phyloP scores from a whole-genome alignment of 2,797 vertebrate species.

The Micropoecilia bifurca region DNA sequence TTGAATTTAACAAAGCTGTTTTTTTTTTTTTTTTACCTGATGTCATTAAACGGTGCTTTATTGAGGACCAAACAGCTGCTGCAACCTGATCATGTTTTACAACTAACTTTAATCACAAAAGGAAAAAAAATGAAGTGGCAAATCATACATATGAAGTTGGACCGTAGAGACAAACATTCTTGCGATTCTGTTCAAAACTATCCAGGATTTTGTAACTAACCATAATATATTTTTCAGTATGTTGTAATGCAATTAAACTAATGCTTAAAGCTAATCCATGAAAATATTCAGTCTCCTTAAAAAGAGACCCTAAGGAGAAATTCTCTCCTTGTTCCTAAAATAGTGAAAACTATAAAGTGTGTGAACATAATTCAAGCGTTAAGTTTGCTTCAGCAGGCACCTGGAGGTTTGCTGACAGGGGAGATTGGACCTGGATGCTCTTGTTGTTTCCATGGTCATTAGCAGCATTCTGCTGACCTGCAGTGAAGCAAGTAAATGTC shows the following conservation, averaged over 20 bases:
- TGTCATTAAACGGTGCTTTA: neutral
- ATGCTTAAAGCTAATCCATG: neutral
- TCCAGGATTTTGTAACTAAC: neutral
- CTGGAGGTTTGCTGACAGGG: constrained; percentile 37
- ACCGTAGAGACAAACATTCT: neutral
- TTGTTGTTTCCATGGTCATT: constrained; percentile 51
- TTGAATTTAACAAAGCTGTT: neutral
- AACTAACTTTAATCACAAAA: neutral
- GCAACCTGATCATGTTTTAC: neutral
- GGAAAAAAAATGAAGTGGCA: neutral
- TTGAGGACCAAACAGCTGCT: neutral
- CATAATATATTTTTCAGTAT: neutral
- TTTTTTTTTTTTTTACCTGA: neutral
- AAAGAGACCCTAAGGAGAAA: constrained; percentile 5
- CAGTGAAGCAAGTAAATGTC: constrained; percentile 38
- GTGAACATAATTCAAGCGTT: constrained; percentile 18
- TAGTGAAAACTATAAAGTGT: constrained; percentile 7
- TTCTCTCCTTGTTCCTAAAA: constrained; percentile 8
- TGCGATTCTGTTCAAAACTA: neutral
- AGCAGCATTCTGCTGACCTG: constrained; percentile 52
- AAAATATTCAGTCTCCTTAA: neutral
- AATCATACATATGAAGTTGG: neutral
- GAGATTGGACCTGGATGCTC: constrained; percentile 38
- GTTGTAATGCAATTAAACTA: neutral
- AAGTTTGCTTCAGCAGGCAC: constrained; percentile 33